phyloP scores from a whole-genome alignment of 2,797 vertebrate genomes.

The Intellagama lesueurii region DNA sequence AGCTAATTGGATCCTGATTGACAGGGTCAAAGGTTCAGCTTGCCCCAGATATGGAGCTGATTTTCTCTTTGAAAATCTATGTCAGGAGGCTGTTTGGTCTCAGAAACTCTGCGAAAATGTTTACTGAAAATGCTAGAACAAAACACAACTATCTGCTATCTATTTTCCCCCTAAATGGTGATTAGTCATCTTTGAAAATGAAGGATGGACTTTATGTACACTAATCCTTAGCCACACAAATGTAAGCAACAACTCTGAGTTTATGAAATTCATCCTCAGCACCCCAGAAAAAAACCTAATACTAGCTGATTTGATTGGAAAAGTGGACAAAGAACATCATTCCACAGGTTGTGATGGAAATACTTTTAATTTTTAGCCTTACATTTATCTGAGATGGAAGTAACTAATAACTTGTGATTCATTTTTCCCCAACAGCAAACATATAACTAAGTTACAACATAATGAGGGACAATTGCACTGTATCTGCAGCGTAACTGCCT shows the following conservation, averaged over 20 bases:
- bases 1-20: no score
- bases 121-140: no score
- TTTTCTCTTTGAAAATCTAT: no score
- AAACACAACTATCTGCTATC: no score
- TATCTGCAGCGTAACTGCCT: background rate
- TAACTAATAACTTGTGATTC: background rate
- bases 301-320: background rate
- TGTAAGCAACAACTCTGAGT: background rate
- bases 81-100: no score
- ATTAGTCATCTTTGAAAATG: no score
- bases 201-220: background rate
- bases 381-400: no score
- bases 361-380: background rate
- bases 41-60: no score
- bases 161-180: no score
- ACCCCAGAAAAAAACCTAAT: background rate
- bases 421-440: background rate
- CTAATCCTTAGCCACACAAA: background rate
- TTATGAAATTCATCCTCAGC: background rate
- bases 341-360: background rate
- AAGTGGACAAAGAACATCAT: background rate
- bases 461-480: background rate
- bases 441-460: background rate
- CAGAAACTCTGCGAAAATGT: no score
- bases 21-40: no score